Evolutionary conservation across 2,113 vertebrate genomes (phyloP).

Genomic region (Cebidichthys violaceus): DNA sequence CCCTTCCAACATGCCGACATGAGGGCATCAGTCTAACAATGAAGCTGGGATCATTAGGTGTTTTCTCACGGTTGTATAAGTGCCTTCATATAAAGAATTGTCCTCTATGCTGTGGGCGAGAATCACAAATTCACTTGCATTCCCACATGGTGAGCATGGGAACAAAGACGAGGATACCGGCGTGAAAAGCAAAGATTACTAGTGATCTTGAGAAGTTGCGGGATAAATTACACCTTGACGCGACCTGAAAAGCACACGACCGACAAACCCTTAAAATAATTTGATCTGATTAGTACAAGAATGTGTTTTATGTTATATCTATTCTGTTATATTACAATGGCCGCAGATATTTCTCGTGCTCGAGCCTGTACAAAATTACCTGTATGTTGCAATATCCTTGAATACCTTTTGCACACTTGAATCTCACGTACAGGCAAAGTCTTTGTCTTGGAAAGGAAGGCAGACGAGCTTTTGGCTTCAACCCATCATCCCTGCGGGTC

Average conservation of each 20-base stretch:
- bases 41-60: conserved; percentile 14
- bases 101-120: not conserved
- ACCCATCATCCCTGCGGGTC: conserved; percentile 67
- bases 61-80: conserved; percentile 57
- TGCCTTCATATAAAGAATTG: not conserved
- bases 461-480: conserved; percentile 61
- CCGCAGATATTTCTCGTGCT: not conserved
- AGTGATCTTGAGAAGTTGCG: not conserved
- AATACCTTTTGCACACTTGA: conserved; percentile 31
- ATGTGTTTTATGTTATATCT: not conserved
- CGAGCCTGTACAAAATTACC: conserved; percentile 13
- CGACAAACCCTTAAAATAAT: not conserved
- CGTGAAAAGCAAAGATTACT: not conserved
- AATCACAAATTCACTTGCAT: not conserved
- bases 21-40: conserved; percentile 20
- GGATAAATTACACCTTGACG: not conserved
- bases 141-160: not conserved
- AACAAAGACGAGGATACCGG: not conserved
- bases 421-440: not conserved
- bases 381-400: conserved; percentile 42
- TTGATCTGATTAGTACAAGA: not conserved
- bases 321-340: not conserved
- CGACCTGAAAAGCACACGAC: not conserved
- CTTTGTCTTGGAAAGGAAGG: conserved; percentile 64
- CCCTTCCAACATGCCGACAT: conserved; percentile 11